A percentile compares a stretch with the other conserved stretches of the same genome.
phyloP scores from a whole-genome alignment of 2,113 vertebrate genomes.

The Phalacrocorax aristotelis region DNA sequence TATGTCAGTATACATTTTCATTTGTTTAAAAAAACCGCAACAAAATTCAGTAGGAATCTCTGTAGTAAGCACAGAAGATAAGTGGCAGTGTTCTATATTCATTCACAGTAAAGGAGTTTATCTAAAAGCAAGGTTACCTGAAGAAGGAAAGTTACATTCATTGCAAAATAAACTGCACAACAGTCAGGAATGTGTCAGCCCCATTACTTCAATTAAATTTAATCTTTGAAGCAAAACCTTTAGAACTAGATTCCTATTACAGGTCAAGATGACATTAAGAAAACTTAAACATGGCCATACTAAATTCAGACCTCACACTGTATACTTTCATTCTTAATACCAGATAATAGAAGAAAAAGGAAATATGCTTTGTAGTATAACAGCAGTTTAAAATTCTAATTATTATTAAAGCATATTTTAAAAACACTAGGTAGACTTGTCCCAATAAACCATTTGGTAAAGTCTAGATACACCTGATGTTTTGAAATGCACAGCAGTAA shows the following conservation, averaged over 20 bases:
- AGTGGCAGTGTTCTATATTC: not conserved
- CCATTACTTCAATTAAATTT: not conserved
- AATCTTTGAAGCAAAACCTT: not conserved
- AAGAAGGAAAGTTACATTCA: not conserved
- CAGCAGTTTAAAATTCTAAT: not conserved
- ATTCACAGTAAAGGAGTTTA: not conserved
- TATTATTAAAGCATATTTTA: not conserved
- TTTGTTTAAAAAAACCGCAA: not conserved
- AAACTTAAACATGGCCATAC: not conserved
- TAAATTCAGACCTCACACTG: not conserved
- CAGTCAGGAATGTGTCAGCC: not conserved
- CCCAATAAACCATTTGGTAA: not conserved
- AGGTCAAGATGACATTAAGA: not conserved
- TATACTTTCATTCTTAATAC: not conserved
- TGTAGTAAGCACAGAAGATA: not conserved
- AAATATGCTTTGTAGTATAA: not conserved
- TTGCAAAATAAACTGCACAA: not conserved
- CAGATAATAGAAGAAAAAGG: not conserved
- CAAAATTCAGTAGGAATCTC: not conserved
- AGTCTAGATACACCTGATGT: not conserved
- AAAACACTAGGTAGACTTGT: not conserved
- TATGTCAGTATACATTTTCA: too few species aligned
- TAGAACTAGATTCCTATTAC: not conserved
- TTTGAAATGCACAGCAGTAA: not conserved
- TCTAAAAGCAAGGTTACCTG: not conserved